Evolutionary conservation across 2,888 invertebrate genomes (phyloP), one percentile per base, ranked within the genome.

Genomic region (Eupsilia transversa): DNA sequence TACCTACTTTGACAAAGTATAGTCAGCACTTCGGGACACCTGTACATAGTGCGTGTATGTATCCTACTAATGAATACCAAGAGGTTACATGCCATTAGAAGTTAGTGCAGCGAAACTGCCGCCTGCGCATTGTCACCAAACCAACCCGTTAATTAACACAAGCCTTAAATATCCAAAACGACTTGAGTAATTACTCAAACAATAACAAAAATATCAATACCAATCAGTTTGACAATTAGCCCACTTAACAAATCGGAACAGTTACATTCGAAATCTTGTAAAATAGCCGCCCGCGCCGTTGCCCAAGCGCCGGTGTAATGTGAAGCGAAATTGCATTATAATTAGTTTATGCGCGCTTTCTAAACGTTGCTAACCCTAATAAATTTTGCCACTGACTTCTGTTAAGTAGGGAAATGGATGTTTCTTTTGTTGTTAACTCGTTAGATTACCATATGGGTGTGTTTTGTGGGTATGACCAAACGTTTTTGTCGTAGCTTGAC

Each of bases 341-440:
- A 92, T 93, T 90, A 88, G 83, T 91, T 91, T 90, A 88, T 87
- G 86, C 87, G 86, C 93, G 93, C 93, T 93, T 93, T 93, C 93
- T 89, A 92, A 91, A 83, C 69, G 86, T 87, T 86, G 83, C 83
- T 88, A 88, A 88, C 88, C 90, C 89, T 89, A 87, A 84, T 81
- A 84, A 87, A 85, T 87, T 83, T 85, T 81, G 77, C 75, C 67
- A 79, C 71, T 76, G 71, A 72, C 66, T 79, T 78, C 67, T 66
- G 72, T 72, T 74, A 60, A 74, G 77, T 74, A 81, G 77, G 74
- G 80, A 86, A 78, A 77, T 80, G 65, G n/a, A 65, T 77, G 69
- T 61, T 79, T 66, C 61, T 78, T 79, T 85, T 56, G 74, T 84
- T 72, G 57, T 72, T 72, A 1, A 56, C 61, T 69, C 49, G 67